Evolutionary conservation across 2,888 invertebrate species (phyloP).

Genomic region (Protophormia terraenovae): DNA sequence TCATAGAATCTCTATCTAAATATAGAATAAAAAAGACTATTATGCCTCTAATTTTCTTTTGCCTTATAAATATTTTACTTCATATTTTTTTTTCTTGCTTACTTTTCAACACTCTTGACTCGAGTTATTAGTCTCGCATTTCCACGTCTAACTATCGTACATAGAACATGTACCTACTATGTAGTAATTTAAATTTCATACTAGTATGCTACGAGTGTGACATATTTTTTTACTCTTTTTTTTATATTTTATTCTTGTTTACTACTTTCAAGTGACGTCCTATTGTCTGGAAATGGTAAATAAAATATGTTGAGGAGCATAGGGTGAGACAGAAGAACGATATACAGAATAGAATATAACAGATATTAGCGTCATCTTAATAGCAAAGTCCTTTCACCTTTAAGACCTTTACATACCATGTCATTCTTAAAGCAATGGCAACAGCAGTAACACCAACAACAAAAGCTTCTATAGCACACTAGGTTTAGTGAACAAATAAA

Average conservation of each 20-base stretch:
- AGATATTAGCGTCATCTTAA: conserved; percentile 64
- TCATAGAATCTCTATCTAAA: background rate
- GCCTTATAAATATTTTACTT: conserved; percentile 33
- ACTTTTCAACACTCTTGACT: conserved; percentile 12
- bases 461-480: background rate
- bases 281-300: conserved; percentile 61
- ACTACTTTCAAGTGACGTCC: conserved; percentile 56
- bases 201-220: conserved; percentile 28
- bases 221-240: conserved; percentile 56
- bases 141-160: conserved; percentile 8
- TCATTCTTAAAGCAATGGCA: conserved; percentile 20
- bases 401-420: conserved; percentile 56
- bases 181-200: conserved; percentile 58
- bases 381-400: conserved; percentile 68
- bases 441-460: background rate
- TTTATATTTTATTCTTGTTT: conserved; percentile 43
- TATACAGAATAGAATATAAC: conserved; percentile 13
- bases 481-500: background rate
- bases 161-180: conserved; percentile 4
- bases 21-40: background rate
- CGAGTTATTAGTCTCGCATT: conserved; percentile 15
- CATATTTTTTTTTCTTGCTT: background rate
- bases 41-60: background rate
- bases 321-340: background rate
- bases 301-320: conserved; percentile 40